These are phyloP conservation scores for Hybognathus amarus DNA, from an alignment of 2,797 vertebrate genomes.

Conservation along the genomic window DNA sequence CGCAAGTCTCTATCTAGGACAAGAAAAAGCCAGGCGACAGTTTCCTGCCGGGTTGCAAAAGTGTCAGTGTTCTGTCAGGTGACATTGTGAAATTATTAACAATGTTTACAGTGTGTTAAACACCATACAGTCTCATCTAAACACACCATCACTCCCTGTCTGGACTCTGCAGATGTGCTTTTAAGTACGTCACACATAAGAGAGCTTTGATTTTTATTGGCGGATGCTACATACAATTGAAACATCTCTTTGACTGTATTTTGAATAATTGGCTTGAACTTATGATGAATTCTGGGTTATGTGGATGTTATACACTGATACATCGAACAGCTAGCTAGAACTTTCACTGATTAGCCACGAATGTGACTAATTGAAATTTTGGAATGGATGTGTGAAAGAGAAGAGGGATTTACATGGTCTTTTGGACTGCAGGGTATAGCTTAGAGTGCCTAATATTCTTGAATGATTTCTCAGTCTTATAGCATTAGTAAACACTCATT, in stretches of 20 bases:
- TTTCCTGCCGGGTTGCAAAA: conserved; percentile 60
- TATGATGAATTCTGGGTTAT: conserved; percentile 2
- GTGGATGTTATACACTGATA: neutral
- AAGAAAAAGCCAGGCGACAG: conserved; percentile 32
- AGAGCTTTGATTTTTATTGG: conserved; percentile 11
- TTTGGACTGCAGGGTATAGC: neutral
- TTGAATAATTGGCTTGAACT: neutral
- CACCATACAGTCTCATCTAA: conserved; percentile 55
- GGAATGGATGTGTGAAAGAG: conserved; percentile 20
- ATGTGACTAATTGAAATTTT: conserved; percentile 53
- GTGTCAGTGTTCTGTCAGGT: conserved; percentile 52
- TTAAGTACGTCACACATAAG: conserved; percentile 29
- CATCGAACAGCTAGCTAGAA: conserved; percentile 11
- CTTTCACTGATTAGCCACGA: conserved; percentile 47
- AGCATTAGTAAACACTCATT: neutral
- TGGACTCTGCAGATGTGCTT: conserved; percentile 37
- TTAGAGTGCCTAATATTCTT: neutral
- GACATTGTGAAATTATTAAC: conserved; percentile 65
- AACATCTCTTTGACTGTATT: neutral
- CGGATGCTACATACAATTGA: neutral
- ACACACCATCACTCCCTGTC: conserved; percentile 54
- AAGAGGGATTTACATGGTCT: neutral
- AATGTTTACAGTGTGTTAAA: conserved; percentile 63
- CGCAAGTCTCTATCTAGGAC: conserved; percentile 11
- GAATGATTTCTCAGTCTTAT: neutral